Evolutionary conservation across 2,888 invertebrate genomes (phyloP), one percentile per base, ranked within the genome.

Genomic region (Chymomyza procnemis): DNA sequence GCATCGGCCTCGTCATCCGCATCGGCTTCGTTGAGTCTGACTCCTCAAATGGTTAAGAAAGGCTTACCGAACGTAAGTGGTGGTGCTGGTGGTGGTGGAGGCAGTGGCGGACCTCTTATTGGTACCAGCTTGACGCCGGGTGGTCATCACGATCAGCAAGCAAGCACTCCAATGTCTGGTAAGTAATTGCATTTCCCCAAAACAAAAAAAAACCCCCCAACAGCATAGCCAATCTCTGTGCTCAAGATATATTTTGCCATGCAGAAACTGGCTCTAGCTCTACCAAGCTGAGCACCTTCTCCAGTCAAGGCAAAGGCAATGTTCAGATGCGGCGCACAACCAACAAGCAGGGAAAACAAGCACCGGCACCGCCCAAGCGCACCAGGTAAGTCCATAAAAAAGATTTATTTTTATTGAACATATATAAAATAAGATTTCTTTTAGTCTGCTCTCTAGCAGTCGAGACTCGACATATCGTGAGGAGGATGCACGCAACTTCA

Each of bases 361-460:
- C 98, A 30, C 99, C 99, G 55, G 96, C 97, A 19, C 98, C 98
- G 70, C 98, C 98, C 41, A 97, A 98, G 91, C 93, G 98, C 81
- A 98, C 98, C 77, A 97, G 97, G 96, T 97, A 92, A 50, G 67
- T 60, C 34, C 2, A 41, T 41, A 14, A 4, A 41, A 41, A 9
- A 34, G 26, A 3, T 0, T 4, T 26, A 4, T 4, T 48, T 21
- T 30, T 26, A 56, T n/a, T n/a, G n/a, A n/a, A n/a, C n/a, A n/a
- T 57, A 16, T 56, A 6, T 0, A 50, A 48, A 18, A 16, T 50
- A n/a, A 60, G 3, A 48, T 18, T 56, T 60, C n/a, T 46, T 55
- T 46, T 16, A 57, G 91, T 75, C 84, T 91, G 66, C 86, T 91
- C 2, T 91, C 91, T 30, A 90, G 90, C 64, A 91, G 90, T 75